Conservation (phyloP, 1,140 invertebrate genomes). For the Bombus pyrosoma region DNA sequence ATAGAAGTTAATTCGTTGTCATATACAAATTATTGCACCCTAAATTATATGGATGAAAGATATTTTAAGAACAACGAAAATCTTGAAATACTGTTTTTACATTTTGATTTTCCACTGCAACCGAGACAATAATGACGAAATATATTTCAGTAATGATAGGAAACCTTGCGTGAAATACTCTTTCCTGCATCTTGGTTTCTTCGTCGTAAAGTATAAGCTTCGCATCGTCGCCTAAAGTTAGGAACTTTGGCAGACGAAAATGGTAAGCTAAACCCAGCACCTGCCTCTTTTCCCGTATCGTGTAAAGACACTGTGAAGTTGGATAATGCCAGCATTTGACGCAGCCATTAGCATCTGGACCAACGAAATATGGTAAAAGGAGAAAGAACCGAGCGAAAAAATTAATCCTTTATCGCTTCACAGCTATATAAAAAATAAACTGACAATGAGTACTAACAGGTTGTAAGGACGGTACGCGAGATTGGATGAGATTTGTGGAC, state of each 20-base stretch:
- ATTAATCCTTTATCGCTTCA: background rate
- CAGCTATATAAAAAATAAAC: background rate
- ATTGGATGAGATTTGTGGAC: slow-evolving; percentile 83
- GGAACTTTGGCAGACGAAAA: slow-evolving; percentile 83
- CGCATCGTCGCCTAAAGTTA: slow-evolving; percentile 85
- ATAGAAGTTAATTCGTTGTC: background rate
- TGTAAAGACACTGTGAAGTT: slow-evolving; percentile 84
- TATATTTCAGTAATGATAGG: background rate
- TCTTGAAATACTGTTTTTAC: background rate
- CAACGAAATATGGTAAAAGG: background rate
- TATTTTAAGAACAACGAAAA: background rate
- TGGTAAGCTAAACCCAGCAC: slow-evolving; percentile 85
- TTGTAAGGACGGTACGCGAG: slow-evolving; percentile 82
- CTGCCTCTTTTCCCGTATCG: slow-evolving; percentile 85
- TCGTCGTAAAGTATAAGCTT: slow-evolving; percentile 86
- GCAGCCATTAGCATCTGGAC: slow-evolving; percentile 84
- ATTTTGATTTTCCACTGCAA: background rate
- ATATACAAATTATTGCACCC: rapidly evolving
- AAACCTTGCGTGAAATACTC: slow-evolving; percentile 84
- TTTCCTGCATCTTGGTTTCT: slow-evolving; percentile 84
- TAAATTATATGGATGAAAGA: background rate
- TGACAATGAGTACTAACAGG: slow-evolving; percentile 80
- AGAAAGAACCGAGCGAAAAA: background rate
- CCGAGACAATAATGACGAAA: background rate
- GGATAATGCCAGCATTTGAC: slow-evolving; percentile 87